phyloP scores from a whole-genome alignment of 1,140 invertebrate species.

The Nilaparvata lugens region DNA sequence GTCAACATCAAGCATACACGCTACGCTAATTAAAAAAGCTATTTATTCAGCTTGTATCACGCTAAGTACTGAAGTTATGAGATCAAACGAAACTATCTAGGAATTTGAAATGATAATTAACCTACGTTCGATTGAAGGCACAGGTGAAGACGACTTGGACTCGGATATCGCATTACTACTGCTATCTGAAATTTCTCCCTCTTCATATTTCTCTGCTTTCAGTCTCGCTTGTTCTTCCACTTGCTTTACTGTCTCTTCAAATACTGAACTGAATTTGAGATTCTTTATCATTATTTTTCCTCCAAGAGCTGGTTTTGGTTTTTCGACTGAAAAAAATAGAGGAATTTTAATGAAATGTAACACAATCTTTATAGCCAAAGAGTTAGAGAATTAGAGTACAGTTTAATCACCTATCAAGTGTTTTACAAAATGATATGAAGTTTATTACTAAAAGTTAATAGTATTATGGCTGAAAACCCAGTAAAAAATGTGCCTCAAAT shows the following conservation, averaged over 20 bases:
- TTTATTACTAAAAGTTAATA: background rate
- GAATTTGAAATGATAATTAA: too few relatives aligned
- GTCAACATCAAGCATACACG: too few relatives aligned
- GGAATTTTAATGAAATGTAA: background rate
- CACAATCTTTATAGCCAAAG: background rate
- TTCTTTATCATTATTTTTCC: constrained; percentile 51
- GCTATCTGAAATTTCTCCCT: constrained; percentile 50
- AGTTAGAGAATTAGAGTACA: background rate
- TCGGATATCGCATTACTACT: constrained; percentile 40
- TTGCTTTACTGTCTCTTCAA: constrained; percentile 52
- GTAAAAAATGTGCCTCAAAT: too few relatives aligned
- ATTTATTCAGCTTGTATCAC: too few relatives aligned
- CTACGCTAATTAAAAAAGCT: too few relatives aligned
- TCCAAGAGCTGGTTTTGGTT: constrained; percentile 30
- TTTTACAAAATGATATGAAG: background rate
- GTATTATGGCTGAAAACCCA: background rate
- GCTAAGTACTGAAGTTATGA: too few relatives aligned
- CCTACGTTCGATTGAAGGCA: too few relatives aligned
- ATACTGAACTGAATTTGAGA: constrained; percentile 54
- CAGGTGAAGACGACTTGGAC: constrained; percentile 32
- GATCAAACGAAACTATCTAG: too few relatives aligned
- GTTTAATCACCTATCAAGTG: background rate
- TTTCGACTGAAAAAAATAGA: constrained; percentile 23
- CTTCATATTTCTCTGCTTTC: constrained; percentile 50
- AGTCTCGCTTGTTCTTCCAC: constrained; percentile 52